These are phyloP conservation scores for Hylaeus anthracinus DNA, from an alignment of 1,140 invertebrate genomes.

Conservation along the genomic window DNA sequence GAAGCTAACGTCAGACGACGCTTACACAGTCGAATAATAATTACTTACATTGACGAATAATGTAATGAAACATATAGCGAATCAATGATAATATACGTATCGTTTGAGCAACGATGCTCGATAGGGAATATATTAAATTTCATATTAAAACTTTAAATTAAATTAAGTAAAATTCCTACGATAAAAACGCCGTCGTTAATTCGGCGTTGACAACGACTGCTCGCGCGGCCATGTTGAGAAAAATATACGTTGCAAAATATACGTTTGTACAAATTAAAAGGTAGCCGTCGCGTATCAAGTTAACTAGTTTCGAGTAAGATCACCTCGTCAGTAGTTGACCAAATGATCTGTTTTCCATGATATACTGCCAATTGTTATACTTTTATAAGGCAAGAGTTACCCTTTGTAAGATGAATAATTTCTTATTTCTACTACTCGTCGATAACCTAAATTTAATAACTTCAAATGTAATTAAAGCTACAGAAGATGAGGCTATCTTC, in stretches of 20 bases:
- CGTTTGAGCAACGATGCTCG: not conserved
- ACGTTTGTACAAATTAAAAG: conserved; percentile 14
- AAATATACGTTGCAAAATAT: not conserved
- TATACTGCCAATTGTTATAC: too few species aligned
- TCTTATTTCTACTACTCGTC: too few species aligned
- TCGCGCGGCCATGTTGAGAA: not conserved
- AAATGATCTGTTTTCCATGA: too few species aligned
- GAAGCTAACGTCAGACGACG: conserved; percentile 1
- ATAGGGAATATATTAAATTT: conserved; percentile 49
- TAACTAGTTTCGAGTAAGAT: conserved; percentile 1
- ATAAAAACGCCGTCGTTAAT: conserved; percentile 5
- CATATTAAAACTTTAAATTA: conserved; percentile 57
- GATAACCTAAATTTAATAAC: too few species aligned
- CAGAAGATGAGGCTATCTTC: too few species aligned
- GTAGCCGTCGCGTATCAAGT: conserved; percentile 8
- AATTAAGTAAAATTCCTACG: conserved; percentile 53
- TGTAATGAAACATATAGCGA: not conserved
- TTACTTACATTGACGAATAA: not conserved
- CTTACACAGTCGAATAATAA: conserved; percentile 12
- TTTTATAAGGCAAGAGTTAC: too few species aligned
- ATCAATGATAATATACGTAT: conserved; percentile 28
- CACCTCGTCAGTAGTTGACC: too few species aligned
- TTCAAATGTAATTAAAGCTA: too few species aligned
- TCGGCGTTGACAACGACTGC: not conserved
- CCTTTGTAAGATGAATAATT: too few species aligned